phyloP scores from a whole-genome alignment of 2,888 invertebrate genomes.

The Acanthosepion pharaonis region DNA sequence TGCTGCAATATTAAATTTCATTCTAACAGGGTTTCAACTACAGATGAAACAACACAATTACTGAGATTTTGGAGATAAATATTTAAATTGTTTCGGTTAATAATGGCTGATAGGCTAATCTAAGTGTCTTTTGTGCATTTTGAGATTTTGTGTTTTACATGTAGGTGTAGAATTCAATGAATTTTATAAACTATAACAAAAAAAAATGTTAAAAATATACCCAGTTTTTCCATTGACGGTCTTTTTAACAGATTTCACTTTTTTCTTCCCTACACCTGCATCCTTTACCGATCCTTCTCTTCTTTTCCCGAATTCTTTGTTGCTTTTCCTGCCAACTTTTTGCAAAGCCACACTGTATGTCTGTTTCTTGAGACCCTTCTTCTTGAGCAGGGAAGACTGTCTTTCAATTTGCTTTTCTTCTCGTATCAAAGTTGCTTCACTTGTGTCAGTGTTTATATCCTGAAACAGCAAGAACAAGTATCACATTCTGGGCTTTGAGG shows the following conservation, averaged over 20 bases:
- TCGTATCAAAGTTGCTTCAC: background rate
- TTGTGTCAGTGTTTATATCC: background rate
- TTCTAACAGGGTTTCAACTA: too few relatives aligned
- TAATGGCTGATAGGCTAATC: too few relatives aligned
- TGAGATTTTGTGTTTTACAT: too few relatives aligned
- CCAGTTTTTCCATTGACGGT: background rate
- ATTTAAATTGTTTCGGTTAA: too few relatives aligned
- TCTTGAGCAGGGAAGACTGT: background rate
- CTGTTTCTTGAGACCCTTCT: background rate
- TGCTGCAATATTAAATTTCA: too few relatives aligned
- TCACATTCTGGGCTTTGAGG: too few relatives aligned
- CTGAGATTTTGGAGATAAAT: too few relatives aligned
- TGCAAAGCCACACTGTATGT: background rate
- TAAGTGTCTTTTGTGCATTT: too few relatives aligned
- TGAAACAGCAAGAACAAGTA: background rate
- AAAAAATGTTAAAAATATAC: background rate
- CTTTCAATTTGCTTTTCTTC: background rate
- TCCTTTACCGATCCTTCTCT: background rate
- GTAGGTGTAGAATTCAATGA: too few relatives aligned
- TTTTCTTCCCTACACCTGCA: background rate
- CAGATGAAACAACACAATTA: too few relatives aligned
- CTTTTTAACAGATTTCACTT: background rate
- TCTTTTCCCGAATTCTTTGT: background rate
- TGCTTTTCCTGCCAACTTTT: background rate
- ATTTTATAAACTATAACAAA: too few relatives aligned